These are phyloP conservation scores for Xyliphius kryptos DNA, from an alignment of 2,113 vertebrate species.

Conservation along the genomic window DNA sequence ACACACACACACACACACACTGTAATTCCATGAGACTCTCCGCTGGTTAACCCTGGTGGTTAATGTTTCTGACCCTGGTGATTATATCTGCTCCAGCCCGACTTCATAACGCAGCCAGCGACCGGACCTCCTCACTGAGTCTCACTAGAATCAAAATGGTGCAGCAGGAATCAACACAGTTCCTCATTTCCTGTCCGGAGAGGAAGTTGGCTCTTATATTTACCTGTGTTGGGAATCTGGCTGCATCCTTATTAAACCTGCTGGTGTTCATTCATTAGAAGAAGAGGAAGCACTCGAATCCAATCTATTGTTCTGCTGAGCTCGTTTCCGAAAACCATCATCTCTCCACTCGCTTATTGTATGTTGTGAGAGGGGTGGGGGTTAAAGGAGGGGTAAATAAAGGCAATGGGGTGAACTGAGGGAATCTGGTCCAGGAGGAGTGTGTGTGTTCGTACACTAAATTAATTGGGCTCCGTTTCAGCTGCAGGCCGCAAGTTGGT, in stretches of 20 bases:
- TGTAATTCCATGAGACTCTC: no score
- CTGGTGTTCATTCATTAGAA: conserved; percentile 37
- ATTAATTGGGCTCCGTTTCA: no score
- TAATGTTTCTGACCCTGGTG: conserved; percentile 16
- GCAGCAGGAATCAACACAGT: conserved; percentile 33
- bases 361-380: not conserved
- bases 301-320: conserved; percentile 48
- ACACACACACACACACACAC: not conserved
- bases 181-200: conserved; percentile 31
- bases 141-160: conserved; percentile 28
- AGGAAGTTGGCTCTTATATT: conserved; percentile 25
- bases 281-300: conserved; percentile 50
- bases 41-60: not conserved
- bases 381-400: not conserved
- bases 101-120: conserved; percentile 9
- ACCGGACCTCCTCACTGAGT: conserved; percentile 11
- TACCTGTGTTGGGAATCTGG: conserved; percentile 30
- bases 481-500: no score
- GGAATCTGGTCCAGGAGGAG: not conserved
- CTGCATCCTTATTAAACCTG: conserved; percentile 30
- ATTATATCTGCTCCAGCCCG: conserved; percentile 6
- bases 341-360: conserved; percentile 10
- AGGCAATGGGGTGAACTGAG: not conserved
- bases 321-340: conserved; percentile 57
- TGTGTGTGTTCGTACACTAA: not conserved